These are phyloP conservation scores for Pelobates fuscus DNA, from an alignment of 2,113 vertebrate species.

Conservation along the genomic window DNA sequence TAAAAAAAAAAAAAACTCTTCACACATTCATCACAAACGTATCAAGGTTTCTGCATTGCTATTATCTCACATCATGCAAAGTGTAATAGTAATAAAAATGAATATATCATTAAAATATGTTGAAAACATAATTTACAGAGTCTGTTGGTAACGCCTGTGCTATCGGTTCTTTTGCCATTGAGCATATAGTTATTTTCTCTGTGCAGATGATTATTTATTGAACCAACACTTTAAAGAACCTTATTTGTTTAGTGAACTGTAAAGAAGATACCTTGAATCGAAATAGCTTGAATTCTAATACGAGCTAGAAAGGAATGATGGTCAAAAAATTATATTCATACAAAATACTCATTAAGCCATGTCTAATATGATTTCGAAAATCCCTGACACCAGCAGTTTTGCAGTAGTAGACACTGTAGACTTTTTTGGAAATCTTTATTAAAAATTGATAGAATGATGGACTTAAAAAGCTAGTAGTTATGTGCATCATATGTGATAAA, in stretches of 20 bases:
- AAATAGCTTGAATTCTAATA: constrained; percentile 25
- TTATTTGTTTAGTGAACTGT: constrained; percentile 34
- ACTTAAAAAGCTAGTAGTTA: constrained; percentile 23
- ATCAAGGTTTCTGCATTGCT: too few relatives aligned
- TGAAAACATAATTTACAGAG: constrained; percentile 27
- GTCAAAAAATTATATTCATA: neutral
- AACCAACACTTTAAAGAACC: constrained; percentile 38
- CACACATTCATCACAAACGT: too few relatives aligned
- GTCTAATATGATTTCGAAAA: constrained; percentile 4
- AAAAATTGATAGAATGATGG: neutral
- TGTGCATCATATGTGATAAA: constrained; percentile 33
- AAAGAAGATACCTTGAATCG: constrained; percentile 42
- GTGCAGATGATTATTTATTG: constrained; percentile 40
- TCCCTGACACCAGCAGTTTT: neutral
- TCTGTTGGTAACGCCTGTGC: constrained; percentile 22
- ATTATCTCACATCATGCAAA: neutral
- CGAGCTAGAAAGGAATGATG: neutral
- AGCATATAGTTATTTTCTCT: constrained; percentile 25
- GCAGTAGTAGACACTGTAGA: neutral
- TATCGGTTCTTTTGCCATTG: constrained; percentile 43
- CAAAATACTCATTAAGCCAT: constrained; percentile 26
- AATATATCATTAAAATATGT: constrained; percentile 25
- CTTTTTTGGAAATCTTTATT: constrained; percentile 35
- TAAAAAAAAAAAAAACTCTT: too few relatives aligned
- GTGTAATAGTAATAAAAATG: neutral